These are phyloP conservation scores for Apeltes quadracus DNA, from an alignment of 2,113 vertebrate genomes.

Conservation along the genomic window DNA sequence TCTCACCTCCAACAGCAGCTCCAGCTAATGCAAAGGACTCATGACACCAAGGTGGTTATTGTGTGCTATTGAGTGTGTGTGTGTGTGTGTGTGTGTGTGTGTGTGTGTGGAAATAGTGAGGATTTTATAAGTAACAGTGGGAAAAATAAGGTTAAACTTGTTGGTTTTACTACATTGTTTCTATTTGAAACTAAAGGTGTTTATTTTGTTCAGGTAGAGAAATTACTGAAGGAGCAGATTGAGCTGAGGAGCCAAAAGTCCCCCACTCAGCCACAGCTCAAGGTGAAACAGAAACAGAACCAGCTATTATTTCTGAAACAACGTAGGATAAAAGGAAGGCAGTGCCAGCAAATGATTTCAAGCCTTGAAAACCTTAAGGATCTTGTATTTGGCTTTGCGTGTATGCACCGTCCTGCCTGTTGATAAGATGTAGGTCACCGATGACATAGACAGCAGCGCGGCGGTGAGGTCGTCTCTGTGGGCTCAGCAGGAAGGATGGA, in stretches of 20 bases:
- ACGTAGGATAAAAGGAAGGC: not conserved
- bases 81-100: not conserved
- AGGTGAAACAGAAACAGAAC: not conserved
- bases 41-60: slow-evolving; percentile 54
- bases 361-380: not conserved
- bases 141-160: not conserved
- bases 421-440: not conserved
- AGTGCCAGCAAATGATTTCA: not conserved
- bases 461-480: not conserved
- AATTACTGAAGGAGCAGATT: slow-evolving; percentile 70
- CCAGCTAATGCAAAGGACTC: slow-evolving; percentile 52
- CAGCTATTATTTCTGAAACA: not conserved
- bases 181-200: not conserved
- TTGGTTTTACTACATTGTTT: not conserved
- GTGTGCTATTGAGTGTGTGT: not conserved
- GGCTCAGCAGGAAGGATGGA: slow-evolving; percentile 58
- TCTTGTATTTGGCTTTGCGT: not conserved
- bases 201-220: slow-evolving; percentile 60
- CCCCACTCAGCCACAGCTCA: too few species aligned
- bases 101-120: not conserved
- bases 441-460: not conserved
- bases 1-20: slow-evolving; percentile 59
- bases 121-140: not conserved
- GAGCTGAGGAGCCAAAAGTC: too few species aligned
- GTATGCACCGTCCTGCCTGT: not conserved